Base-by-base conservation (phyloP, 2,888 invertebrate species). In the Actias luna region DNA sequence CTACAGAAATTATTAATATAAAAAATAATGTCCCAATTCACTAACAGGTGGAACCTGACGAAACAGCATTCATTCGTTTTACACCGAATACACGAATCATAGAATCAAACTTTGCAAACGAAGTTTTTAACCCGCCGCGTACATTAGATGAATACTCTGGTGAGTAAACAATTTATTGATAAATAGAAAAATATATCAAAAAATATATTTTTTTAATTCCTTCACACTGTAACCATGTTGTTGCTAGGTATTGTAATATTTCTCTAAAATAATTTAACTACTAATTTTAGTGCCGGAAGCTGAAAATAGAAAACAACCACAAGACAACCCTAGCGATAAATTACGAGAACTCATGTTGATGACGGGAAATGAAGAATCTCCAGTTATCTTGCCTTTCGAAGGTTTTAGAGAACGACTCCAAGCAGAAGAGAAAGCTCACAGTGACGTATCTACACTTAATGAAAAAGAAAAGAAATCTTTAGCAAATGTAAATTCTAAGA, bases 1-100 rank as follows among this genome's bases (percentile, higher is more conserved):
- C 0, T 16, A 22, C 31, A 4, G 16, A 22, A 5, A n/a, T 18
- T 1, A 1, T 22, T 25, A 29, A 16, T 31, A 42, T 25, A 14
- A 59, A 60, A 29, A 29, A 39, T 25, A 31, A 27, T 58, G 61
- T 60, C 2, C 35, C 31, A 58, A 29, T 64, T 65, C 60, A 1
- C 50, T 71, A 67, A 22, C 72, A 93, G 86, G 84, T 94, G 61
- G 95, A 95, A 73, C 94, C 95, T 18, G 94, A 95, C 69, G 95
- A 96, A 76, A 92, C 96, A 77, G 97, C 97, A 35, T 95, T 95
- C 73, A 96, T 97, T 33, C 95, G 96, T 69, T 97, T 96, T 76
- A 95, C 95, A 8, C 97, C 97, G 16, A 93, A 94, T 62, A 85
- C 88, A 18, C 95, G 94, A 65, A 86, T 93, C 63, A 92, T 89